Evolutionary conservation across 2,797 vertebrate genomes (phyloP).

Genomic region (Sebastes glaucus): DNA sequence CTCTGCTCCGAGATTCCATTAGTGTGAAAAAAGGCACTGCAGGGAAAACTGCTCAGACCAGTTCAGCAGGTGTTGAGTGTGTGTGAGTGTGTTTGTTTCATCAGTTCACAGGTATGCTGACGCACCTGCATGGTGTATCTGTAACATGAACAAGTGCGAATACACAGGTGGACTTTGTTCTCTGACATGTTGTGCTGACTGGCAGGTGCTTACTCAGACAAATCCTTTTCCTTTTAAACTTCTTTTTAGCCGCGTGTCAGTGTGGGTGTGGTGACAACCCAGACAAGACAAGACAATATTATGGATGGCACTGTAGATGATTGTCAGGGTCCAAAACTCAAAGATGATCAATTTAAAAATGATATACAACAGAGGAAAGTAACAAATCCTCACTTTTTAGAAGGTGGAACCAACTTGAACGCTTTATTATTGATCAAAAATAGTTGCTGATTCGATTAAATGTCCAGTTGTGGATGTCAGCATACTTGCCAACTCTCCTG

Average conservation of each 20-base stretch:
- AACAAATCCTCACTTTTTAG: not conserved
- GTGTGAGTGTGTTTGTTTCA: not conserved
- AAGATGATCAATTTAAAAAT: not conserved
- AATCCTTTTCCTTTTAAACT: not conserved
- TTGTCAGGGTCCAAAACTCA: not conserved
- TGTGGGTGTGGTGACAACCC: not conserved
- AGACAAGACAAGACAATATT: not conserved
- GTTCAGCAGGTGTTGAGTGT: constrained; percentile 61
- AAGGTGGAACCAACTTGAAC: not conserved
- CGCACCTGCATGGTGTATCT: constrained; percentile 26
- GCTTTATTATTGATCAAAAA: not conserved
- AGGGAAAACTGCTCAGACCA: constrained; percentile 62
- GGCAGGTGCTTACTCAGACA: not conserved
- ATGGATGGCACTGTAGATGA: not conserved
- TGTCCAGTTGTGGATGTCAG: not conserved
- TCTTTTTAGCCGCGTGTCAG: not conserved
- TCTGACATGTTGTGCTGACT: constrained; percentile 8
- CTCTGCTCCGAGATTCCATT: constrained; percentile 52
- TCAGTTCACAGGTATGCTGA: constrained; percentile 62
- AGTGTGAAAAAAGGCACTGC: constrained; percentile 39
- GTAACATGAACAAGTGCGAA: not conserved
- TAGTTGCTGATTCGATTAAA: not conserved
- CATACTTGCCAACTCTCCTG: not conserved
- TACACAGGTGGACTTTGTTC: constrained; percentile 46
- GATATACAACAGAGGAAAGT: not conserved